These are phyloP conservation scores for Chionodraco myersi DNA, from an alignment of 2,113 vertebrate species.

Conservation along the genomic window DNA sequence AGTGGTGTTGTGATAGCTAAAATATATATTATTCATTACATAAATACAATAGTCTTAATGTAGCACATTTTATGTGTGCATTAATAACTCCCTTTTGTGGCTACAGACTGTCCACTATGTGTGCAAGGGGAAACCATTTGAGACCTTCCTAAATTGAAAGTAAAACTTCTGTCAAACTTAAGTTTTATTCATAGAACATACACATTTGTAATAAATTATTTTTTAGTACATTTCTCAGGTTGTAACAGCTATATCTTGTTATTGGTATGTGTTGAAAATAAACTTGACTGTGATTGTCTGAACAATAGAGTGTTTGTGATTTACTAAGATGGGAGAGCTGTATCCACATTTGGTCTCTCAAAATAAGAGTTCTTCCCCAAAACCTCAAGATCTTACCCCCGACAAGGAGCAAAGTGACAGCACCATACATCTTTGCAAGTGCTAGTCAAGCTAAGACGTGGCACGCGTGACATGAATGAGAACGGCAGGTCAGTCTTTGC, in stretches of 20 bases:
- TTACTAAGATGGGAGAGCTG: slow-evolving; percentile 1
- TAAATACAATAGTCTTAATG: slow-evolving; percentile 80
- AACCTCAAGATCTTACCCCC: slow-evolving; percentile 5
- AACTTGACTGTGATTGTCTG: slow-evolving; percentile 74
- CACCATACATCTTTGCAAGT: slow-evolving; percentile 22
- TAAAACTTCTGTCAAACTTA: slow-evolving; percentile 56
- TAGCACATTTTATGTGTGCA: slow-evolving; percentile 58
- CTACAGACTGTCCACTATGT: slow-evolving; percentile 59
- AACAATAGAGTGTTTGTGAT: slow-evolving; percentile 32
- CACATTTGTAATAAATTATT: slow-evolving; percentile 81
- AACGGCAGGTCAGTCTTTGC: slow-evolving; percentile 31
- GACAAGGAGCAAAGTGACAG: slow-evolving; percentile 28
- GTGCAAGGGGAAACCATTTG: slow-evolving; percentile 57
- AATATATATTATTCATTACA: slow-evolving; percentile 85
- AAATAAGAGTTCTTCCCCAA: neutral
- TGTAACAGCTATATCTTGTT: slow-evolving; percentile 42
- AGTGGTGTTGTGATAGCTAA: slow-evolving; percentile 83
- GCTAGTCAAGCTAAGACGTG: slow-evolving; percentile 28
- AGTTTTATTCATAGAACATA: slow-evolving; percentile 65
- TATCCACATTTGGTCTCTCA: slow-evolving; percentile 14
- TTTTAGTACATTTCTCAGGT: slow-evolving; percentile 55
- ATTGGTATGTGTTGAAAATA: slow-evolving; percentile 26
- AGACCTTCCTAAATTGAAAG: slow-evolving; percentile 58
- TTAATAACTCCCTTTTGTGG: slow-evolving; percentile 73
- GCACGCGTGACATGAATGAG: slow-evolving; percentile 25